Conservation (phyloP, 2,797 vertebrate species). For the Dendrocincla tyrannina region DNA sequence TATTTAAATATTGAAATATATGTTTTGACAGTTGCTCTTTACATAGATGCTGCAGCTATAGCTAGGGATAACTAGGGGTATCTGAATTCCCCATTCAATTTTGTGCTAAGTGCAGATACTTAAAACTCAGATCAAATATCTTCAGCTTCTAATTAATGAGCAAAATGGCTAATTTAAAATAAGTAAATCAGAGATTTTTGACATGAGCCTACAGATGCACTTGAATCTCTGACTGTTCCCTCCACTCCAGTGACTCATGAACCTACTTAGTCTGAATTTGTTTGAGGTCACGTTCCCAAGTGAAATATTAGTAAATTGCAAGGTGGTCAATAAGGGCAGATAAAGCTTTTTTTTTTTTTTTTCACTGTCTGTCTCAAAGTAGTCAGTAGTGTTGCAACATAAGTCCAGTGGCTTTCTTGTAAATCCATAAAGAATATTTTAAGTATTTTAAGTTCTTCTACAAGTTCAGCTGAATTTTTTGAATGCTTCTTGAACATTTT, state of each 20-base stretch:
- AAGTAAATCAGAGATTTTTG: background rate
- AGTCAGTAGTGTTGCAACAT: background rate
- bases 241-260: background rate
- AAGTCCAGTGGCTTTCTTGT: background rate
- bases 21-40: background rate
- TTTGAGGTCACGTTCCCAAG: background rate
- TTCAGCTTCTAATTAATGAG: background rate
- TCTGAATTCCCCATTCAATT: background rate
- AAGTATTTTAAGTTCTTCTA: background rate
- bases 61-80: background rate
- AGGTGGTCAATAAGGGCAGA: background rate
- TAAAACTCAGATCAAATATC: background rate
- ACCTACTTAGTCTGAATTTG: background rate
- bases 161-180: background rate
- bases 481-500: conserved; percentile 7
- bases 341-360: conserved; percentile 13
- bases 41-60: background rate
- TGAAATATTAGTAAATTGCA: conserved; percentile 23
- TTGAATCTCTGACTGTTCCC: background rate
- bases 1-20: background rate
- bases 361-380: background rate
- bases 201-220: background rate
- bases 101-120: background rate
- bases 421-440: conserved; percentile 27
- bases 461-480: conserved; percentile 1